Evolutionary conservation across 2,797 vertebrate species (phyloP), one percentile per base, ranked within the genome.

Genomic region (Siniperca obscura): DNA sequence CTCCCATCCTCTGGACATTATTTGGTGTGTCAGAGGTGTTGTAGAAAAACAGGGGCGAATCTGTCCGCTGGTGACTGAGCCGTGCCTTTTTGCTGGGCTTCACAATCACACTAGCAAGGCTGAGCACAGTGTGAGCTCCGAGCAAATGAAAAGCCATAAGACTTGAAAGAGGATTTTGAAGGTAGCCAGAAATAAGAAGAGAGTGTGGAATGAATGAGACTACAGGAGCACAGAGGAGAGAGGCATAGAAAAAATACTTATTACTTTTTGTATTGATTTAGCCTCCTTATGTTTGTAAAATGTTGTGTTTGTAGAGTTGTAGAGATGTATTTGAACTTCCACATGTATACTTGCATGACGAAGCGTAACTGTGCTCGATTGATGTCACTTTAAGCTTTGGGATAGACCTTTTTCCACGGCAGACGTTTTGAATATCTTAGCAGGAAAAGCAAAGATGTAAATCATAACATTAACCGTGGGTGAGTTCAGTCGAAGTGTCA

Each of bases 151-250:
- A 82, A 76, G 69, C 62, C 52, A 48, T 17, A 70, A 84, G 69
- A 83, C 85, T 87, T 89, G 87, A 86, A 90, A 90, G 84, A 7
- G 57, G 66, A 83, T 22, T 78, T 65, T 76, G 62, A 82, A 78
- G 72, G 76, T 30, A 44, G 57, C 34, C 66, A 73, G 78, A 68
- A 78, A 76, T 36, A 74, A 46, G 71, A 62, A 34, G 55, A 76
- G 8, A 69, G 72, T 52, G 61, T 19, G 66, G 40, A 73, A 74
- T 71, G 50, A 74, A 73, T 56, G 59, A 67, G 68, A 61, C 12
- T 7, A 34, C 50, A 40, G 30, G 17, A 81, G 59, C 21, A 34
- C 12, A 61, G 30, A 59, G 42, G 70, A 64, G 34, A 60, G 38
- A 34, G 30, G 42, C 40, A 22, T 3, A 13, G 12, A 59, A 56